phyloP scores from a whole-genome alignment of 2,113 vertebrate genomes.

The Terrapene triunguis region DNA sequence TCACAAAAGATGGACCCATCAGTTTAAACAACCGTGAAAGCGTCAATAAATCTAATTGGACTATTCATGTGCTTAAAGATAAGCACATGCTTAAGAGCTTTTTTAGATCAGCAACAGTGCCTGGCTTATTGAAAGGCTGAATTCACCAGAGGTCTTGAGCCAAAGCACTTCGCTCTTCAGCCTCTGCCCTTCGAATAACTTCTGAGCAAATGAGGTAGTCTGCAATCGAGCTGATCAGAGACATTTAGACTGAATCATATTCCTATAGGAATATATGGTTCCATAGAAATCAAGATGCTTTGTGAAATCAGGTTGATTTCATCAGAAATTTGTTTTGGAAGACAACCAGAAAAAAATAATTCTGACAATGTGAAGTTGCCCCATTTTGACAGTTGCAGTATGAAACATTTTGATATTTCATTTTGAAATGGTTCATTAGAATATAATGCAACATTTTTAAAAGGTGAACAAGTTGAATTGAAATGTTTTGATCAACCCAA shows the following conservation, averaged over 20 bases:
- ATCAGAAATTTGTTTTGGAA: neutral
- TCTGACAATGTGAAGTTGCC: neutral
- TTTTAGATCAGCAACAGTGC: neutral
- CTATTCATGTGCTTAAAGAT: neutral
- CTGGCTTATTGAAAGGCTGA: neutral
- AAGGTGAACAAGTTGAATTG: no score
- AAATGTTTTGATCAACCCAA: no score
- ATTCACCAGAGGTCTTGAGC: neutral
- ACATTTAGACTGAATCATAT: neutral
- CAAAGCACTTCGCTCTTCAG: neutral
- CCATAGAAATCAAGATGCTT: neutral
- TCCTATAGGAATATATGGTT: neutral
- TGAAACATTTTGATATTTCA: neutral
- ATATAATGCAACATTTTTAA: no score
- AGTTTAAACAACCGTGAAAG: neutral
- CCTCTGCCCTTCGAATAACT: neutral
- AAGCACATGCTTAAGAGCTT: neutral
- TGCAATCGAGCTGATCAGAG: neutral
- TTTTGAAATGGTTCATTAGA: no score
- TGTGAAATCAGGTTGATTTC: neutral
- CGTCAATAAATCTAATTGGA: neutral
- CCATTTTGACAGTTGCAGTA: neutral
- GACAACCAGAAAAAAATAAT: neutral
- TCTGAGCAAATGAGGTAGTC: neutral
- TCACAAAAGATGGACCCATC: rapidly evolving